A percentile compares a stretch with the other conserved stretches of the same genome.
These are phyloP conservation scores for Calypte anna DNA, from an alignment of 2,113 vertebrate species.

Conservation along the genomic window DNA sequence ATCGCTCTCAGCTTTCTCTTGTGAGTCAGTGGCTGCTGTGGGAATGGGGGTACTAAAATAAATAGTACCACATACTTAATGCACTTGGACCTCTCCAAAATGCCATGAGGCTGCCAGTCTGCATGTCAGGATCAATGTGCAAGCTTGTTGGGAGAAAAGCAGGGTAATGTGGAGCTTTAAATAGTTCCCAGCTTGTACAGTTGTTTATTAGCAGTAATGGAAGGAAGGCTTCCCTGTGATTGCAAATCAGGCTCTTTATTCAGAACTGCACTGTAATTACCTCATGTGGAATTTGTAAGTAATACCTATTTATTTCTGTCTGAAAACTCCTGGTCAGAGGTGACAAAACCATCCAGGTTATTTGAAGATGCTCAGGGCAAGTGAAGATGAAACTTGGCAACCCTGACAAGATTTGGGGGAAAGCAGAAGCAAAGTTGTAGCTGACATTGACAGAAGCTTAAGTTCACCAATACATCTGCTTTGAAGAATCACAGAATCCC, in stretches of 20 bases:
- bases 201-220: neutral
- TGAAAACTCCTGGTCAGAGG: neutral
- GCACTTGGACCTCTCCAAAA: constrained; percentile 11
- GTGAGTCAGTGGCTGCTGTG: constrained; percentile 60
- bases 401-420: neutral
- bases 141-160: constrained; percentile 15
- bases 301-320: neutral
- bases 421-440: neutral
- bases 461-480: neutral
- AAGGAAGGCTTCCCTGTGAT: neutral
- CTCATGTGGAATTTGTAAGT: neutral
- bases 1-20: constrained; percentile 54
- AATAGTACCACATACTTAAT: neutral
- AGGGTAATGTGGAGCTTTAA: neutral
- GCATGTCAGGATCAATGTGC: neutral
- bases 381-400: neutral
- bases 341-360: neutral
- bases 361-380: neutral
- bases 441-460: neutral
- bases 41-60: constrained; percentile 28
- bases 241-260: neutral
- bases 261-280: neutral
- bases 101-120: constrained; percentile 38
- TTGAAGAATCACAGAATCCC: neutral
- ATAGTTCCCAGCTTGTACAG: neutral